A percentile compares a stretch with the other conserved stretches of the same genome.
Evolutionary conservation across 2,888 invertebrate species (phyloP).

Genomic region (Ametastegia equiseti): DNA sequence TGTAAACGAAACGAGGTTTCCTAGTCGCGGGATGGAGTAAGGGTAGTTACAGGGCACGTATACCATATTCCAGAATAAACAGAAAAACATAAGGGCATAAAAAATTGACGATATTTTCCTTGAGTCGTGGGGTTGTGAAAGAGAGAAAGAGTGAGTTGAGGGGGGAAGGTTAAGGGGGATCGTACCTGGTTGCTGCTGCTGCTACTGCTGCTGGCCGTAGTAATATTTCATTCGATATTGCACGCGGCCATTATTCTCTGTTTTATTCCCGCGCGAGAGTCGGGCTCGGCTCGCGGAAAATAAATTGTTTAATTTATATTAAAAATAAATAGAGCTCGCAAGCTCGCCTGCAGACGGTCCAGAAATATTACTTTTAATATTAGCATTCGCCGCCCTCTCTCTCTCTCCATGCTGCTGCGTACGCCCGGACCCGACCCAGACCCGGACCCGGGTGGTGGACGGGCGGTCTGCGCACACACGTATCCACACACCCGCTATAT

Average conservation of each 20-base stretch:
- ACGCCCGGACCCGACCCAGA: conserved; percentile 39
- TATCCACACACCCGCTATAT: background rate
- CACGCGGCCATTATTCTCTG: conserved; percentile 74
- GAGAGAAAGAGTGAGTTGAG: background rate
- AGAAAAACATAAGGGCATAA: conserved; percentile 31
- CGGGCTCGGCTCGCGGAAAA: conserved; percentile 73
- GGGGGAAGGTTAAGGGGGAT: conserved; percentile 47
- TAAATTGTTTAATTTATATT: conserved; percentile 79
- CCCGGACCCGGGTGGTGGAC: conserved; percentile 28
- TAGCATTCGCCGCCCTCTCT: conserved; percentile 73
- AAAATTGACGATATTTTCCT: conserved; percentile 45
- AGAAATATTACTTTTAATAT: conserved; percentile 76
- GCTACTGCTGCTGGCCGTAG: conserved; percentile 47
- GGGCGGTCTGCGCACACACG: background rate
- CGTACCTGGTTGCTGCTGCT: conserved; percentile 43
- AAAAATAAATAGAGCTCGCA: conserved; percentile 71
- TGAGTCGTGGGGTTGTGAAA: conserved; percentile 47
- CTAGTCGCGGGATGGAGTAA: conserved; percentile 49
- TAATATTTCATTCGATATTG: conserved; percentile 76
- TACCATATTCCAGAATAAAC: conserved; percentile 30
- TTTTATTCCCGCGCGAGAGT: conserved; percentile 65
- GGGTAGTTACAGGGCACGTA: conserved; percentile 7
- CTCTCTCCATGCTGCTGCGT: conserved; percentile 26
- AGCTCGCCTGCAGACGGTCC: conserved; percentile 72
- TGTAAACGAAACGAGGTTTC: conserved; percentile 14